Evolutionary conservation across 1,140 invertebrate species (phyloP), one percentile per base, ranked within the genome.

Genomic region (Pseudachorutes palmiensis): DNA sequence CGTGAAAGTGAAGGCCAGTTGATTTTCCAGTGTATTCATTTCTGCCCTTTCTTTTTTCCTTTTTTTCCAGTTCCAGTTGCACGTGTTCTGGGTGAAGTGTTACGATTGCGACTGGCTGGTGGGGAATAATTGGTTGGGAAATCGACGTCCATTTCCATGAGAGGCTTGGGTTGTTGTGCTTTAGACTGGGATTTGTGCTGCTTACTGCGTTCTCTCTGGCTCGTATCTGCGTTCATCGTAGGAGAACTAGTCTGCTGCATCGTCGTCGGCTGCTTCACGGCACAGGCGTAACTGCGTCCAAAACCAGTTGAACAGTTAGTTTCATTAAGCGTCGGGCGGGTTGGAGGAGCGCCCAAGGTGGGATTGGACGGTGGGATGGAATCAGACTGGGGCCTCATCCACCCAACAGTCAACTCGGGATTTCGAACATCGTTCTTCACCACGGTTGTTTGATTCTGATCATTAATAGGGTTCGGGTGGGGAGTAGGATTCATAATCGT

Each of bases 271-370:
- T 63, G 59, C 49, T 70, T 72, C 24, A 70, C 68, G 36, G 69
- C 71, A 55, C 63, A 66, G n/a, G 71, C 71, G 58, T 72, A 72
- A 64, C 71, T 72, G 41, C 71, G 66, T 49, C 67, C 64, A 32
- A 64, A 67, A 32, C 33, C 64, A 65, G 51, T 57, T 32, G 33
- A 22, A 57, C 33, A 33, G 31, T 58, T 31, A 66, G 36, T 49
- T 55, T 58, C 24, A 51, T 55, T 36, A 55, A 19, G 9, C 36
- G 9, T 9, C 9, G 36, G 19, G 36, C 19, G 36, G 36, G 36
- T 45, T 12, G n/a, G n/a, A n/a, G n/a, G 36, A 19, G 36, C 36
- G 5, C 36, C 19, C 36, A 41, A 9, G 36, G 9, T 55, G 3
- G 9, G 36, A 14, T 19, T 16, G 51, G 9, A 19, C 9, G 51